These are phyloP conservation scores for Athripsodes cinereus DNA, from an alignment of 2,888 invertebrate species.

Conservation along the genomic window DNA sequence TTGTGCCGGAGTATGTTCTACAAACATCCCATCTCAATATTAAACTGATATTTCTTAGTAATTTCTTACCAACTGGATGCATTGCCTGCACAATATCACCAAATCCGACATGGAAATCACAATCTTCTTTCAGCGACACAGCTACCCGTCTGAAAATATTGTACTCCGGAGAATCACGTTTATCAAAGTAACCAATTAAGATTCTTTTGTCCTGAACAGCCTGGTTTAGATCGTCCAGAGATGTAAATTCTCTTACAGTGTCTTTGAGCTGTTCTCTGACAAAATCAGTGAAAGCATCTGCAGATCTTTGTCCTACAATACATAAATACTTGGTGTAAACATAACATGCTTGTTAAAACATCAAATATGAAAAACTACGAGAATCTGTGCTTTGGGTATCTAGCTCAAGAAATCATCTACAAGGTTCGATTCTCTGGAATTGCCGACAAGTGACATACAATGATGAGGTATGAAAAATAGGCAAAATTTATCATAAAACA, in stretches of 20 bases:
- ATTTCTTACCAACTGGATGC: constrained; percentile 80
- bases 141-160: constrained; percentile 75
- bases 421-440: background rate
- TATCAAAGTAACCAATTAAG: constrained; percentile 86
- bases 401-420: no score
- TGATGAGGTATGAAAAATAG: background rate
- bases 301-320: constrained; percentile 65
- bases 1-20: no score
- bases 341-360: no score
- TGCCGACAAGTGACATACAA: background rate
- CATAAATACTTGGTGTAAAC: no score
- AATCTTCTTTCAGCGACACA: constrained; percentile 88
- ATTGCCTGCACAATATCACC: constrained; percentile 75
- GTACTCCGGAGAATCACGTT: constrained; percentile 74
- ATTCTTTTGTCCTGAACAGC: constrained; percentile 78
- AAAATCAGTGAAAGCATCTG: constrained; percentile 84
- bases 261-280: constrained; percentile 84
- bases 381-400: no score
- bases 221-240: constrained; percentile 64
- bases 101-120: constrained; percentile 87
- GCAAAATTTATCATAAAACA: constrained; percentile 5
- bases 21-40: no score
- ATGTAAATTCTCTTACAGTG: constrained; percentile 72
- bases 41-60: no score
- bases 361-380: no score